Evolutionary conservation across 2,113 vertebrate species (phyloP), one percentile per base, ranked within the genome.

Genomic region (Uropsilus gracilis): DNA sequence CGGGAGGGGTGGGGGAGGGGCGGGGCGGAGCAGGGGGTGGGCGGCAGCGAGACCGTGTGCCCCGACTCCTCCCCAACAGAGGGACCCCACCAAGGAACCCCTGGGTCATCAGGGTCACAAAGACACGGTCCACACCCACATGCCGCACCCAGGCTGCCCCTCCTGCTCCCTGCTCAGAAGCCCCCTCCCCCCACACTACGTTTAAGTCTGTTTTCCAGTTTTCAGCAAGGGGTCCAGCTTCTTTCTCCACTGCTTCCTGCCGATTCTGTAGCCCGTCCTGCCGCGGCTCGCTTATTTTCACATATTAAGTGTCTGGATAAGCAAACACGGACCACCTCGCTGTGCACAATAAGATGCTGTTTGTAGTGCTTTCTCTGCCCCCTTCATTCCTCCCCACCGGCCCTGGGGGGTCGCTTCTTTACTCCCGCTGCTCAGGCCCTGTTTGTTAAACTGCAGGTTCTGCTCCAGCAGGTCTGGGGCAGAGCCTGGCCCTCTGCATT

Each of bases 171-270:
- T 17, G 48, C 0, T 10, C 4, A 55, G 0, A 16, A 30, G 39
- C n/a, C 8, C 57, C 73, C 26, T 0, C 26, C 6, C 5, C 1
- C 26, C 5, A 0, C 3, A 5, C 26, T 59, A 34, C 66, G 4
- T 13, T 81, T 20, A 73, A 75, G 66, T 26, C 42, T 77, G 86
- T 63, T 30, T 32, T 63, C 30, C 28, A 26, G 69, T 46, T 32
- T 86, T 34, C 2, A 69, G 63, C 48, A 26, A 69, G 64, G 42
- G 30, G 8, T 22, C 61, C 16, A 4, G 37, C 13, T 83, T 69
- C 16, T 4, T 59, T 78, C 39, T 28, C n/a, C 34, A 26, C 8
- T 37, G 34, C 50, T 28, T 39, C 46, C 75, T 84, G n/a, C 22
- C 9, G 34, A n/a, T 55, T 82, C 26, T 1, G 2, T 32, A 76